Percentiles rank a stretch among this genome's conserved stretches.
phyloP scores from a whole-genome alignment of 2,888 invertebrate species.

The Periphyllus acericola region DNA sequence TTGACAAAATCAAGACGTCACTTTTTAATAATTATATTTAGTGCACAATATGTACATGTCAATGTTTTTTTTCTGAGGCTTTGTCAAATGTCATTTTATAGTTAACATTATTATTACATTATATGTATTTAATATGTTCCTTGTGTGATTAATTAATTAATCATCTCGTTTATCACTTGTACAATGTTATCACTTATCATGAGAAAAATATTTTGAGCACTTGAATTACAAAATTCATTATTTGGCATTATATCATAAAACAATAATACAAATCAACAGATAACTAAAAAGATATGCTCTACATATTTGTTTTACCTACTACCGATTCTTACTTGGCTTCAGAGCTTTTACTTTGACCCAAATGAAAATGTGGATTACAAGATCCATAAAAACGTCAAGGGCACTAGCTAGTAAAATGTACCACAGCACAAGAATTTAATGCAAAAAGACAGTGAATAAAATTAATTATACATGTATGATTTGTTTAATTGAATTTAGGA shows the following conservation, averaged over 20 bases:
- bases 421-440: background rate
- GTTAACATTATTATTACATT: no score
- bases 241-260: constrained; percentile 27
- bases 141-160: background rate
- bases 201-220: background rate
- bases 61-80: background rate
- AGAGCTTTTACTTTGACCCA: constrained; percentile 36
- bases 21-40: background rate
- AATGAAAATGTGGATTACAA: constrained; percentile 18
- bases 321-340: constrained; percentile 12
- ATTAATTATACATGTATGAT: no score
- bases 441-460: background rate
- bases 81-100: constrained; percentile 24
- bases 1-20: background rate
- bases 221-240: constrained; percentile 4
- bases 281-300: background rate
- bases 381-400: background rate
- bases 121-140: no score
- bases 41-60: background rate
- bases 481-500: no score
- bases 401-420: background rate
- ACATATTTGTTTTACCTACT: constrained; percentile 6
- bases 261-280: constrained; percentile 8
- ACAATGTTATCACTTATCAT: background rate
- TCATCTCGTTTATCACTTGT: background rate